These are phyloP conservation scores for Euschistus heros DNA, from an alignment of 1,140 invertebrate genomes.

Conservation along the genomic window DNA sequence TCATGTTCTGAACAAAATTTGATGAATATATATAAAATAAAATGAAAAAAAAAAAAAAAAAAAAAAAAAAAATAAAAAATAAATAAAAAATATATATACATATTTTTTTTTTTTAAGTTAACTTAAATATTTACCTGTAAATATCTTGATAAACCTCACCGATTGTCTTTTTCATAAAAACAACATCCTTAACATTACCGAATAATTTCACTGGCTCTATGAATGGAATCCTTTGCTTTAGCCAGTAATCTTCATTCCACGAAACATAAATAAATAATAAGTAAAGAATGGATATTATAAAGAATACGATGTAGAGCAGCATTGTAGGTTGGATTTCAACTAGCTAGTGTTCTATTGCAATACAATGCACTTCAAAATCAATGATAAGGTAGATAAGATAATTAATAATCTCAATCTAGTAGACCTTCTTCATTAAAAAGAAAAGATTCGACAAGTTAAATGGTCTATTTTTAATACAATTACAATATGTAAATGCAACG, in stretches of 20 bases:
- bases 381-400: too few species aligned
- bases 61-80: too few species aligned
- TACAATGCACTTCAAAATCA: conserved; percentile 1
- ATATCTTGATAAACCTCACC: conserved; percentile 26
- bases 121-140: conserved; percentile 15
- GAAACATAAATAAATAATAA: conserved; percentile 32
- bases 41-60: too few species aligned
- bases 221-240: conserved; percentile 31
- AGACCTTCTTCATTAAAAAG: too few species aligned
- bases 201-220: conserved; percentile 36
- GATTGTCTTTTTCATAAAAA: conserved; percentile 30
- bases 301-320: conserved; percentile 8
- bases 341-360: background rate
- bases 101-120: too few species aligned
- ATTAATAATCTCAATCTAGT: too few species aligned
- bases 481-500: too few species aligned
- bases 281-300: conserved; percentile 16
- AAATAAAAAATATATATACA: too few species aligned
- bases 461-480: too few species aligned
- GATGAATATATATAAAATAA: too few species aligned
- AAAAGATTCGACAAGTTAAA: too few species aligned
- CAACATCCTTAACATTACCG: conserved; percentile 39
- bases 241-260: conserved; percentile 34
- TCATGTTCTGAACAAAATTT: too few species aligned
- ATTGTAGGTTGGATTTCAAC: background rate